Evolutionary conservation across 1,140 invertebrate species (phyloP), one percentile per base, ranked within the genome.

Genomic region (Lordiphosa mommai): DNA sequence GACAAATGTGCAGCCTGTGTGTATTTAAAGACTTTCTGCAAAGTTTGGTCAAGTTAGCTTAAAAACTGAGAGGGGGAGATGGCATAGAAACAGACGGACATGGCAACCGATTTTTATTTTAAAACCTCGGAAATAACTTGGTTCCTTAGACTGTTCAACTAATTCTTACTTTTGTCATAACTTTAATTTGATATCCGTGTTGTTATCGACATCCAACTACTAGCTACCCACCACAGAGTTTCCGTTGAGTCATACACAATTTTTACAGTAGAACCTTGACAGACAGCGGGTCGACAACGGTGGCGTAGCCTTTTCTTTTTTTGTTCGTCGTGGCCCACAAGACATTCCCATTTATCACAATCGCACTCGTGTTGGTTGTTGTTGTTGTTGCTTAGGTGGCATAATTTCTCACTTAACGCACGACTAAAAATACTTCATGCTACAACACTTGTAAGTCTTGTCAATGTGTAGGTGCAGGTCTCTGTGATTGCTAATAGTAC

Each of bases 321-420:
- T 12, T 43, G 8, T 27, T 29, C 27, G 40, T 43, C 27, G 40
- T 55, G 49, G 53, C 61, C 59, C 61, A 53, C 63, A 20, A 64
- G 53, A 70, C 71, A 82, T 66, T 63, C 65, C 76, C 76, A 80
- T 76, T 82, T 68, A 71, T 80, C 77, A 80, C 61, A 58, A 52
- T 58, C 67, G 71, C 61, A 82, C 57, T 82, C 66, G 70, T 61
- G 49, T 64, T 52, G 36, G 59, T 40, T 33, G 7, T 27, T 38
- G 10, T 41, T 43, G 20, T 14, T 32, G 49, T 41, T 70, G 63
- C 40, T 65, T 55, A 41, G 59, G 43, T 82, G 76, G 77, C 77
- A 84, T 82, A 84, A 82, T 82, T 84, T 82, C 82, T 68, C 71
- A 82, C 76, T 82, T 82, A 84, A 82, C 76, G 77, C 76, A 82